phyloP scores from a whole-genome alignment of 2,797 vertebrate species.

The Chlorospingus flavigularis region DNA sequence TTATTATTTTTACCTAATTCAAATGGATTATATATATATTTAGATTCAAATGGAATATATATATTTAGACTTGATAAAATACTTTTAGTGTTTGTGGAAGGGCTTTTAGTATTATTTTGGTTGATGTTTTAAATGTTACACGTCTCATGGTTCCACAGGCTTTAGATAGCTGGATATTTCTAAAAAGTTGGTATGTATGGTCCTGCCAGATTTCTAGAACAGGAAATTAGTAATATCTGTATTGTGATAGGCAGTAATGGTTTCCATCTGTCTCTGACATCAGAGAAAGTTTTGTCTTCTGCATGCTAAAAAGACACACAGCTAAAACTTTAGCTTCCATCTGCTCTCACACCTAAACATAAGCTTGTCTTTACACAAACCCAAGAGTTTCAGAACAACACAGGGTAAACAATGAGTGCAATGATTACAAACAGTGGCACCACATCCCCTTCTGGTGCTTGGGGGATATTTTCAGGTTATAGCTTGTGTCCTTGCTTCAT shows the following conservation, averaged over 20 bases:
- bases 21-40: background rate
- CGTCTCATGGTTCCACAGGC: fast-evolving
- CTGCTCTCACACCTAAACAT: conserved; percentile 18
- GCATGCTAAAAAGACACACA: background rate
- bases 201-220: background rate
- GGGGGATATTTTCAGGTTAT: background rate
- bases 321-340: background rate
- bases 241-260: background rate
- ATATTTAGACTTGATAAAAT: background rate
- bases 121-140: background rate
- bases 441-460: background rate
- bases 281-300: background rate
- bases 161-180: background rate
- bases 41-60: background rate
- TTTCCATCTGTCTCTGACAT: background rate
- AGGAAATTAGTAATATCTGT: background rate
- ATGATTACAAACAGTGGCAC: background rate
- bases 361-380: background rate
- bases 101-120: background rate
- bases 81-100: background rate
- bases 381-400: background rate
- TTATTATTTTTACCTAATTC: background rate
- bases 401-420: background rate
- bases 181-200: background rate
- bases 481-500: background rate